Conservation (phyloP, 2,113 vertebrate genomes). For the Gallinago media region DNA sequence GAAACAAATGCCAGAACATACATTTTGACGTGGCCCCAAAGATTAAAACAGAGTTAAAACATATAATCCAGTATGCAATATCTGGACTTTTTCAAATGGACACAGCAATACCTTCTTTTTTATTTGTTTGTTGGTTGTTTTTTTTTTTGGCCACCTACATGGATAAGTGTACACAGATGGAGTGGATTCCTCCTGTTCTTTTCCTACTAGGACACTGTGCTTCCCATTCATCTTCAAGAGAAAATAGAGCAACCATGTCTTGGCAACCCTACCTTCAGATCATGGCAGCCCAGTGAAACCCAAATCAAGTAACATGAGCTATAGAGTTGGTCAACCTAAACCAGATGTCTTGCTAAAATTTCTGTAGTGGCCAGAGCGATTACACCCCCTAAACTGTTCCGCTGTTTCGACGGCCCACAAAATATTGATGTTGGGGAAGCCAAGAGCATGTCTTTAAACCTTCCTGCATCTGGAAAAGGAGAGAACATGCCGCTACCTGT, state of each 20-base stretch:
- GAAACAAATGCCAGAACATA: neutral
- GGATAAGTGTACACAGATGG: neutral
- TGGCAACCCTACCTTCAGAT: neutral
- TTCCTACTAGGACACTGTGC: accelerated
- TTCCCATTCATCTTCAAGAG: neutral
- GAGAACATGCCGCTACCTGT: conserved; percentile 75
- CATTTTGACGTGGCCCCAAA: neutral
- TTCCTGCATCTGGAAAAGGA: neutral
- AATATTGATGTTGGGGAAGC: neutral
- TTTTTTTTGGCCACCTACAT: neutral
- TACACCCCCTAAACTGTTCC: neutral
- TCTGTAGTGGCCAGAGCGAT: neutral
- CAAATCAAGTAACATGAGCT: neutral
- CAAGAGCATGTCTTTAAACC: neutral
- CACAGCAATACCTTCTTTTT: neutral
- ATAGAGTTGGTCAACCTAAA: neutral
- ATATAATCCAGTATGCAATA: neutral
- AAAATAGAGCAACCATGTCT: neutral
- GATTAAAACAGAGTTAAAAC: neutral
- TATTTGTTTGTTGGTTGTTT: neutral
- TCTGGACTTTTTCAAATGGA: neutral
- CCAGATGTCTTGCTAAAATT: neutral
- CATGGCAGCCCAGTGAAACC: neutral
- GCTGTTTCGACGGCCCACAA: neutral
- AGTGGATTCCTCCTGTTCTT: neutral